A percentile compares a stretch with the other conserved stretches of the same genome.
These are phyloP conservation scores for Pterophyllum scalare DNA, from an alignment of 2,113 vertebrate species.

Conservation along the genomic window DNA sequence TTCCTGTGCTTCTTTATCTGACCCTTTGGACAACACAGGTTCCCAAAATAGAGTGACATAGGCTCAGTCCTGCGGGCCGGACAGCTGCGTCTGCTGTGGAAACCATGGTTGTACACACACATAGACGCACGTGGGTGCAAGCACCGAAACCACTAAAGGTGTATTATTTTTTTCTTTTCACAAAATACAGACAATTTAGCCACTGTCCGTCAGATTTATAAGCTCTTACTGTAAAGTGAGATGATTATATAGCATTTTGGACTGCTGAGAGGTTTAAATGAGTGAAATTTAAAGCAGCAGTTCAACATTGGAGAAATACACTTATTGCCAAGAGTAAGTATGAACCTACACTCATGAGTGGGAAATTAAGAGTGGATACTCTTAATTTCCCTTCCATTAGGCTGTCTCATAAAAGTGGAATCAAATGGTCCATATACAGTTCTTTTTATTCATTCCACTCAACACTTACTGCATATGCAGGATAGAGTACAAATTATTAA, in stretches of 20 bases:
- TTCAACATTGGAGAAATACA: neutral
- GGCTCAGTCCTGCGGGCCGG: constrained; percentile 52
- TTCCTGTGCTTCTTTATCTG: constrained; percentile 77
- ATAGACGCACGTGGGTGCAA: neutral
- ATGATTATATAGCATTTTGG: neutral
- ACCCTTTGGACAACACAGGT: constrained; percentile 80
- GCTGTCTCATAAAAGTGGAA: neutral
- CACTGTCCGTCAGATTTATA: neutral
- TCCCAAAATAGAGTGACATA: constrained; percentile 82
- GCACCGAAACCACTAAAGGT: neutral
- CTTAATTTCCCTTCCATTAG: neutral
- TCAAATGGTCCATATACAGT: neutral
- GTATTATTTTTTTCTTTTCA: neutral
- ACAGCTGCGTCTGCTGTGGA: constrained; percentile 83
- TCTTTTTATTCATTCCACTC: neutral
- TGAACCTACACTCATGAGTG: neutral
- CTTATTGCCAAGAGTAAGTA: neutral
- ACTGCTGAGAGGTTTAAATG: neutral
- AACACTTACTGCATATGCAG: neutral
- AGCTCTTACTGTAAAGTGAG: neutral
- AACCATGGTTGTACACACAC: constrained; percentile 61
- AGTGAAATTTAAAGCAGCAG: neutral
- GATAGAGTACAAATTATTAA: neutral
- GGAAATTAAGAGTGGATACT: no score
- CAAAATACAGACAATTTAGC: neutral